A percentile compares a stretch with the other conserved stretches of the same genome.
Conservation (phyloP, 2,888 invertebrate genomes). For the Harpalus rubripes region DNA sequence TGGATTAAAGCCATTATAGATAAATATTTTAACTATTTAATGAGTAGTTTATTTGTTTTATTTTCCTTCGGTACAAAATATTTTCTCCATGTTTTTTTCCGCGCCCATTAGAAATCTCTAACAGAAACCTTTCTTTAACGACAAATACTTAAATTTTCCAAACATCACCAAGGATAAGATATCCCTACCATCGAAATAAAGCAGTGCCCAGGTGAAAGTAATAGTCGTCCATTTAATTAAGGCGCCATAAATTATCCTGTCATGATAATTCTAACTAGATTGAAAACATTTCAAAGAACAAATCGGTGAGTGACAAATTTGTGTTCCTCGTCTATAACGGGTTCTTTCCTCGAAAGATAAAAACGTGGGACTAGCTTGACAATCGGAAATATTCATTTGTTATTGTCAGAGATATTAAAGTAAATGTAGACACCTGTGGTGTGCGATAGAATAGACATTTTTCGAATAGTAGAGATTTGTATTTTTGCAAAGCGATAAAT, state of each 20-base stretch:
- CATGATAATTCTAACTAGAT: conserved; percentile 54
- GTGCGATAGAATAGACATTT: conserved; percentile 33
- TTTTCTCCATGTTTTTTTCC: conserved; percentile 25
- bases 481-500: conserved; percentile 49
- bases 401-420: conserved; percentile 58
- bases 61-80: conserved; percentile 3
- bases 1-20: no score
- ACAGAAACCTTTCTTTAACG: conserved; percentile 44
- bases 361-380: conserved; percentile 54
- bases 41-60: background rate
- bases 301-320: conserved; percentile 59
- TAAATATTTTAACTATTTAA: background rate
- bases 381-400: conserved; percentile 58
- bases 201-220: conserved; percentile 50
- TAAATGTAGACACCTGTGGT: conserved; percentile 44
- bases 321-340: conserved; percentile 37
- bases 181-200: conserved; percentile 48
- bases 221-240: conserved; percentile 52
- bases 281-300: conserved; percentile 60
- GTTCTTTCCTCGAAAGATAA: conserved; percentile 47
- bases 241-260: conserved; percentile 47
- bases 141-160: conserved; percentile 49
- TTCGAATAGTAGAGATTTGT: conserved; percentile 38
- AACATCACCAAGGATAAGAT: conserved; percentile 36
- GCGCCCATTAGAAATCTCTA: conserved; percentile 31